These are phyloP conservation scores for Vidua macroura DNA, from an alignment of 2,113 vertebrate species.

Conservation along the genomic window DNA sequence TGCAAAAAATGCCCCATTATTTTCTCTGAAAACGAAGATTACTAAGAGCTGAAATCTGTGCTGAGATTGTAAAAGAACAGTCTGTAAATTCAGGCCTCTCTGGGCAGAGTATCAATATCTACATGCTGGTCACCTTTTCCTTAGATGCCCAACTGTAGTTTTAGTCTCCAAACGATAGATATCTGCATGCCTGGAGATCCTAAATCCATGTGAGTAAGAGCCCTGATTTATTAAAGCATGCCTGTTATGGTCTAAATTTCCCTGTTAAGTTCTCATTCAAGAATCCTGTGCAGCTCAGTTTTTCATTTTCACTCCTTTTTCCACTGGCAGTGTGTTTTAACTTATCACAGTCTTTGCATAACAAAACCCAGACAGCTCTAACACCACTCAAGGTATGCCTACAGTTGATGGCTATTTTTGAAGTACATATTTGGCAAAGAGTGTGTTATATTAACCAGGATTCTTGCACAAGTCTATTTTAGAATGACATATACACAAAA, in stretches of 20 bases:
- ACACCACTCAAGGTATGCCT: slow-evolving; percentile 12
- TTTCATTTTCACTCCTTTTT: slow-evolving; percentile 28
- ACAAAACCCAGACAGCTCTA: background rate
- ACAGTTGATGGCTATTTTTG: slow-evolving; percentile 27
- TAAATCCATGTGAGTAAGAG: background rate
- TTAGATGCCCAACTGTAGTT: background rate
- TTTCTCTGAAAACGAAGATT: background rate
- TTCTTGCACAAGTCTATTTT: slow-evolving; percentile 3
- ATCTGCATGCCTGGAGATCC: background rate
- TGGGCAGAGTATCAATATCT: background rate
- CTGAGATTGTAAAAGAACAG: background rate
- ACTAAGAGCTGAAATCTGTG: background rate
- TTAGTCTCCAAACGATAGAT: background rate
- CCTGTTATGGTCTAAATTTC: background rate
- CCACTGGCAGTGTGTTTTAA: background rate
- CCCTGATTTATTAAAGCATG: background rate
- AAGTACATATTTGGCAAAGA: slow-evolving; percentile 31
- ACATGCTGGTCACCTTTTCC: background rate
- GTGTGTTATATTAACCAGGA: slow-evolving; percentile 7
- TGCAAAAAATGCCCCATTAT: background rate
- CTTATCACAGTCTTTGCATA: background rate
- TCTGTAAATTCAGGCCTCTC: background rate
- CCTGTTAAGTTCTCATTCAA: background rate
- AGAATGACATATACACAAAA: background rate
- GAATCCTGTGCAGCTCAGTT: background rate